These are phyloP conservation scores for Hippocampus abdominalis DNA, from an alignment of 2,113 vertebrate species.

Conservation along the genomic window DNA sequence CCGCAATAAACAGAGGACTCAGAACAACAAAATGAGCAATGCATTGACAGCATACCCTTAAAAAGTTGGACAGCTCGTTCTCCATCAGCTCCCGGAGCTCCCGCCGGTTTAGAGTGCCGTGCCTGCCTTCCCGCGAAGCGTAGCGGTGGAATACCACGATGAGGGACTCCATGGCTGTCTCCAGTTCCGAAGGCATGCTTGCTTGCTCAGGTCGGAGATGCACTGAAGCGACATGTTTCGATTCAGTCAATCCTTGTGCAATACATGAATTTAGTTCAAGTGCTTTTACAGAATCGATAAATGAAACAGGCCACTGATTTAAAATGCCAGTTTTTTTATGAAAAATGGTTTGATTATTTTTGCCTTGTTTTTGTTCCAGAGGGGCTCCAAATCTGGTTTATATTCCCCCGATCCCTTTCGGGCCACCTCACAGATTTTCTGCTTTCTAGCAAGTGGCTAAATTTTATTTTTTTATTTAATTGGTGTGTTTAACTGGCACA, in stretches of 20 bases:
- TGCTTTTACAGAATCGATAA: too few relatives aligned
- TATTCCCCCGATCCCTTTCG: too few relatives aligned
- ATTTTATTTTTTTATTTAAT: too few relatives aligned
- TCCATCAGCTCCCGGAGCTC: conserved; percentile 78
- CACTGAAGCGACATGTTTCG: neutral
- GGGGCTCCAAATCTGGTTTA: too few relatives aligned
- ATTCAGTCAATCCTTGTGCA: neutral
- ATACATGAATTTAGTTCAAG: neutral
- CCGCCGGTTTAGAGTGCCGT: conserved; percentile 69
- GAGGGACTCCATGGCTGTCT: conserved; percentile 82
- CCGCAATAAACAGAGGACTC: too few relatives aligned
- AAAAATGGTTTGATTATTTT: too few relatives aligned
- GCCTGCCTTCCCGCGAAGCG: conserved; percentile 64
- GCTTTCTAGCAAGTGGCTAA: too few relatives aligned
- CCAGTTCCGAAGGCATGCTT: conserved; percentile 83
- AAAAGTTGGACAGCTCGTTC: conserved; percentile 79
- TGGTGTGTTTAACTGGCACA: too few relatives aligned
- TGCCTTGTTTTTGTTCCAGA: too few relatives aligned
- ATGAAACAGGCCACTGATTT: too few relatives aligned
- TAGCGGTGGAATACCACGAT: conserved; percentile 86
- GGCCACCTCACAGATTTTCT: too few relatives aligned
- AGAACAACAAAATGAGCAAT: neutral
- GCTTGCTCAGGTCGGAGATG: conserved; percentile 25
- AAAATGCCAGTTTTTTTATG: too few relatives aligned
- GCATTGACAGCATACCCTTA: conserved; percentile 61